Conservation (phyloP, 2,113 vertebrate species). For the Ailurus styani region DNA sequence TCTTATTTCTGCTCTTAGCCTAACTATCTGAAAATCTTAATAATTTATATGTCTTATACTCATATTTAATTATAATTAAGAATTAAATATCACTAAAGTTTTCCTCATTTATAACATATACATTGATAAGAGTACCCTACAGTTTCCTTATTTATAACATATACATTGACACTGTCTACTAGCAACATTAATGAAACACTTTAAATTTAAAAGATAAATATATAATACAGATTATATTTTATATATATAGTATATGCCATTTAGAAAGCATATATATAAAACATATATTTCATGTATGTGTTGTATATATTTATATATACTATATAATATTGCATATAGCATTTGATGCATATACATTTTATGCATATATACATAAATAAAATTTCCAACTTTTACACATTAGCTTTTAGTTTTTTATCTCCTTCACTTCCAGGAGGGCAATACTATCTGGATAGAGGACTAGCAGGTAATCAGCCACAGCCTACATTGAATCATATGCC, state of each 20-base stretch:
- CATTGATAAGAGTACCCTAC: not conserved
- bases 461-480: not conserved
- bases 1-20: not conserved
- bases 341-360: not conserved
- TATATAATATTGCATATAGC: not conserved
- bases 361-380: not conserved
- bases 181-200: not conserved
- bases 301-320: not conserved
- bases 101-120: too few relatives aligned
- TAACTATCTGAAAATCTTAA: slow-evolving; percentile 5
- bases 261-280: not conserved
- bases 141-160: not conserved
- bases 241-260: not conserved
- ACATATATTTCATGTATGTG: not conserved
- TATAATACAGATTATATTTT: not conserved
- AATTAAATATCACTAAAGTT: too few relatives aligned
- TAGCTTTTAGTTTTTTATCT: not conserved
- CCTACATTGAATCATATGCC: not conserved
- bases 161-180: not conserved
- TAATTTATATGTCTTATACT: not conserved
- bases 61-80: not conserved
- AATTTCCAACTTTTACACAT: not conserved
- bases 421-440: not conserved
- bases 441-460: not conserved
- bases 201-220: not conserved